phyloP scores from a whole-genome alignment of 2,113 vertebrate genomes.

The Corythaixoides concolor region DNA sequence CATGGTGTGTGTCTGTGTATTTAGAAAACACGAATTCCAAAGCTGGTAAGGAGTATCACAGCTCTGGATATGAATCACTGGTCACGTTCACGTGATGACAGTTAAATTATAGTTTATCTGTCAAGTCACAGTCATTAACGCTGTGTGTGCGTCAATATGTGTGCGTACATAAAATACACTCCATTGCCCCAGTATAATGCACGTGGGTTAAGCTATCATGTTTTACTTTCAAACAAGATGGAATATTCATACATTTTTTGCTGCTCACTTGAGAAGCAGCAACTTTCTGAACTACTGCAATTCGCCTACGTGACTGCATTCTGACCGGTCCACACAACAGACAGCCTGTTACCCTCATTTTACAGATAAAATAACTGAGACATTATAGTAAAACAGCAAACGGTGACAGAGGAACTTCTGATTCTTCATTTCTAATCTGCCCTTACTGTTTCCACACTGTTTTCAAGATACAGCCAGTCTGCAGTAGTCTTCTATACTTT shows the following conservation, averaged over 20 bases:
- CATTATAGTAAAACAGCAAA: neutral
- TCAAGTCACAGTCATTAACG: neutral
- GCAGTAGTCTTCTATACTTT: neutral
- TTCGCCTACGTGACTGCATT: accelerated
- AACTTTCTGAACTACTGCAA: neutral
- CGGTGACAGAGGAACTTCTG: neutral
- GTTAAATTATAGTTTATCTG: neutral
- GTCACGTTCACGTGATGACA: neutral
- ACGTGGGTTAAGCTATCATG: neutral
- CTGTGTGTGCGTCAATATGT: neutral
- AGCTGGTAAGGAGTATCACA: neutral
- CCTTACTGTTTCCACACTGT: neutral
- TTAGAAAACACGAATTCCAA: neutral
- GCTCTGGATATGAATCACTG: neutral
- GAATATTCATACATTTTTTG: neutral
- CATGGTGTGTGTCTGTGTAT: neutral
- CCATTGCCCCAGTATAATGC: neutral
- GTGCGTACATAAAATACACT: neutral
- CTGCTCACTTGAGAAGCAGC: neutral
- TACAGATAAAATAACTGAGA: neutral
- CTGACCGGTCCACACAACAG: neutral
- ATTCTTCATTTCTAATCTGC: neutral
- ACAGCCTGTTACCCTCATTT: neutral
- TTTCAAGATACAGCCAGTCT: neutral
- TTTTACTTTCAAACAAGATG: neutral